These are phyloP conservation scores for Macrotis lagotis DNA, from an alignment of 2,113 vertebrate species.

Conservation along the genomic window DNA sequence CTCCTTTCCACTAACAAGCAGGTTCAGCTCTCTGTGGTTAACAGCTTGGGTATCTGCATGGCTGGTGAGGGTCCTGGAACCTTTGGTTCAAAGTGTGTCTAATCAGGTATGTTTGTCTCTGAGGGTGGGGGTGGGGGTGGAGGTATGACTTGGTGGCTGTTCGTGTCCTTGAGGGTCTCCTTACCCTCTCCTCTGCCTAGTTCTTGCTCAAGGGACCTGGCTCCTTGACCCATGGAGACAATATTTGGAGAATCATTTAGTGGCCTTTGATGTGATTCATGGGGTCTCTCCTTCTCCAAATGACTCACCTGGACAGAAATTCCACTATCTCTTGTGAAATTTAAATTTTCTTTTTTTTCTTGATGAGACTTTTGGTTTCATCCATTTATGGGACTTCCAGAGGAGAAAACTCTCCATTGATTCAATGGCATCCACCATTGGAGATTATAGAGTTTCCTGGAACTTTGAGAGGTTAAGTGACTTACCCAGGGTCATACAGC, in stretches of 20 bases:
- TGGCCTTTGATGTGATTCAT: background rate
- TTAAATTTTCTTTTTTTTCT: background rate
- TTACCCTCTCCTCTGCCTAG: background rate
- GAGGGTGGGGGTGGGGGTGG: background rate
- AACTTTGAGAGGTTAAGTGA: background rate
- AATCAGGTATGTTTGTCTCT: background rate
- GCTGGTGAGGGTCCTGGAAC: constrained; percentile 49
- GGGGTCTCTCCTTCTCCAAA: background rate
- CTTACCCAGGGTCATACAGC: background rate
- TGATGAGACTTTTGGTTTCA: background rate
- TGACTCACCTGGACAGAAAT: background rate
- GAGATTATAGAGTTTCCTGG: background rate
- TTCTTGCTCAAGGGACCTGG: background rate
- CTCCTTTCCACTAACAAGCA: constrained; percentile 64
- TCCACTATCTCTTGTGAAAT: background rate
- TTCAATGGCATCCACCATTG: background rate
- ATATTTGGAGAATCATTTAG: background rate
- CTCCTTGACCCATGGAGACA: background rate
- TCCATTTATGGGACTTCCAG: background rate
- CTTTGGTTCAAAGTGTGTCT: background rate
- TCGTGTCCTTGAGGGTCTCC: background rate
- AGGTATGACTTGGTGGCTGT: rapidly evolving
- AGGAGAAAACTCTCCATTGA: background rate
- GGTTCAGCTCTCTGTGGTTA: constrained; percentile 38
- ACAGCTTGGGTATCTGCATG: constrained; percentile 66